These are phyloP conservation scores for Falco columbarius DNA, from an alignment of 2,797 vertebrate species.

Conservation along the genomic window DNA sequence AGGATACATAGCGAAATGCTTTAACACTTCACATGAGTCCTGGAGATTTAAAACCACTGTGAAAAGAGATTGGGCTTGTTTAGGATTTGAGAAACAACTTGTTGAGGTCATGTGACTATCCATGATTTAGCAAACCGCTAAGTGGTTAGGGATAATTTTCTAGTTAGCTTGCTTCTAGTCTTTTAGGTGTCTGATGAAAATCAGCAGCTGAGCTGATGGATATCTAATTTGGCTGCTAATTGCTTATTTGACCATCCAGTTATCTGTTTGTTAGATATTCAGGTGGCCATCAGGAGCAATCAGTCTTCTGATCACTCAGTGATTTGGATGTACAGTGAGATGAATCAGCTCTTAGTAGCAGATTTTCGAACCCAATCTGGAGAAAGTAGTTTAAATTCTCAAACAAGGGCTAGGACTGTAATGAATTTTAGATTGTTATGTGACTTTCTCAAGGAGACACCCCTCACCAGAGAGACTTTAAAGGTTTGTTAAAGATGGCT, in stretches of 20 bases:
- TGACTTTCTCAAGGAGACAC: conserved; percentile 20
- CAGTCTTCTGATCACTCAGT: background rate
- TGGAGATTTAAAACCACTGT: background rate
- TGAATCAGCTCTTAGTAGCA: background rate
- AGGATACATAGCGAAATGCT: background rate
- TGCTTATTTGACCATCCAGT: background rate
- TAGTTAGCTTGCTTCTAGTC: background rate
- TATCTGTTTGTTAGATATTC: background rate
- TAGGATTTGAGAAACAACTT: background rate
- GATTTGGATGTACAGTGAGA: background rate
- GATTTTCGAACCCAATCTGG: background rate
- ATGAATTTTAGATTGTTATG: background rate
- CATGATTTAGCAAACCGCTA: background rate
- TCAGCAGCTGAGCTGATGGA: background rate
- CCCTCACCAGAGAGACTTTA: background rate
- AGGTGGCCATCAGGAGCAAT: background rate
- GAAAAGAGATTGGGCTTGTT: background rate
- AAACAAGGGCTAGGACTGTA: background rate
- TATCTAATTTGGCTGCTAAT: background rate
- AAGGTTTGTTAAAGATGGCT: background rate
- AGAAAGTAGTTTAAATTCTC: background rate
- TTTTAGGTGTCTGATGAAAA: background rate
- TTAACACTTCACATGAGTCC: background rate
- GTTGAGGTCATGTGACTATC: background rate
- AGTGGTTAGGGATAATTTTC: background rate